Percentiles rank a stretch among this genome's conserved stretches.
These are phyloP conservation scores for Anastrepha obliqua DNA, from an alignment of 1,140 invertebrate species.

Conservation along the genomic window DNA sequence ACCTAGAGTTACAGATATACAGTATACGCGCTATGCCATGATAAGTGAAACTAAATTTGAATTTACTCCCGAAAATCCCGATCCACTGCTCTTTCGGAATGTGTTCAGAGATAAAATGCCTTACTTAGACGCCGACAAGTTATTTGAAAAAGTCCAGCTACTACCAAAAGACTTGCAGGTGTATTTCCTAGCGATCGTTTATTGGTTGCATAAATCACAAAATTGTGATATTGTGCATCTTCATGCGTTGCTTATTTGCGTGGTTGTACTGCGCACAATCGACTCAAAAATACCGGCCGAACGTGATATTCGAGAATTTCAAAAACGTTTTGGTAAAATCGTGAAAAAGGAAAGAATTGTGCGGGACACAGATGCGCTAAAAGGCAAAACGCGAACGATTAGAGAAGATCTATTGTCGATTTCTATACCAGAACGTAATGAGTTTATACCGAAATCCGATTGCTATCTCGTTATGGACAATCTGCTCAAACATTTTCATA, in stretches of 20 bases:
- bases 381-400: slow-evolving; percentile 63
- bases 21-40: slow-evolving; percentile 62
- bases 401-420: slow-evolving; percentile 61
- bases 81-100: slow-evolving; percentile 62
- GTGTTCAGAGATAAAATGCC: slow-evolving; percentile 72
- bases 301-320: slow-evolving; percentile 74
- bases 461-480: slow-evolving; percentile 78
- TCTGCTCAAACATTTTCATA: slow-evolving; percentile 80
- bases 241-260: slow-evolving; percentile 78
- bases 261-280: slow-evolving; percentile 79
- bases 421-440: slow-evolving; percentile 74
- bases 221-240: slow-evolving; percentile 76
- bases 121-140: slow-evolving; percentile 60
- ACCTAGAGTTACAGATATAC: slow-evolving; percentile 67
- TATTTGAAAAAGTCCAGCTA: slow-evolving; percentile 72
- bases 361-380: slow-evolving; percentile 62
- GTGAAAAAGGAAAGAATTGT: slow-evolving; percentile 64
- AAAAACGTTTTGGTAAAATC: slow-evolving; percentile 70
- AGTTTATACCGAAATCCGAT: slow-evolving; percentile 76
- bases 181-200: slow-evolving; percentile 79
- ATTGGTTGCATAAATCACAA: slow-evolving; percentile 79
- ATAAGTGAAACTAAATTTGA: slow-evolving; percentile 53
- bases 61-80: slow-evolving; percentile 62
- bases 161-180: slow-evolving; percentile 80
- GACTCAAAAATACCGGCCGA: slow-evolving; percentile 78